Conservation (phyloP, 2,888 invertebrate species). For the Drosophila peninsularis region DNA sequence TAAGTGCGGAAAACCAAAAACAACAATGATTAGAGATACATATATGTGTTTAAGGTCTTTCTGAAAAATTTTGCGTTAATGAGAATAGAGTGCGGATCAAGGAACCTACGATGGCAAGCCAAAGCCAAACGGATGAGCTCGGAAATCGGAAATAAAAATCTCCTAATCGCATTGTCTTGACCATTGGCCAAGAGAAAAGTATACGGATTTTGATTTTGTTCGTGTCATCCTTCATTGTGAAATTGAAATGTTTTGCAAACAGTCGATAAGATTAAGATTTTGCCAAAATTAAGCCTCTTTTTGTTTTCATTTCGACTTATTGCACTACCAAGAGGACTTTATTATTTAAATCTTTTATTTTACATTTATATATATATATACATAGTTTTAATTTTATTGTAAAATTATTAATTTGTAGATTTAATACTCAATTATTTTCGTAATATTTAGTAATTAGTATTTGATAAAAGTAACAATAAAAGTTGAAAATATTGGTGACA, state of each 20-base stretch:
- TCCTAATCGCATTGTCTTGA: constrained; percentile 33
- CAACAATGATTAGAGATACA: constrained; percentile 45
- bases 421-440: too few relatives aligned
- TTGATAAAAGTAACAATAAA: too few relatives aligned
- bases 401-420: too few relatives aligned
- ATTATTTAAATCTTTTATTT: too few relatives aligned
- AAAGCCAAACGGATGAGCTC: constrained; percentile 39
- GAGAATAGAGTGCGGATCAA: constrained; percentile 22
- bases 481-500: too few relatives aligned
- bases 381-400: too few relatives aligned
- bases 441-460: too few relatives aligned
- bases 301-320: neutral
- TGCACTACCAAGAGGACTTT: neutral
- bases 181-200: constrained; percentile 10
- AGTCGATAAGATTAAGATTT: constrained; percentile 43
- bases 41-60: constrained; percentile 9
- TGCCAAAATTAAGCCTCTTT: constrained; percentile 1
- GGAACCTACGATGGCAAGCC: constrained; percentile 25
- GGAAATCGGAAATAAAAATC: constrained; percentile 12
- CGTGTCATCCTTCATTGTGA: constrained; percentile 12
- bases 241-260: constrained; percentile 23
- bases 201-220: constrained; percentile 16
- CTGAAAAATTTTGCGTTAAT: constrained; percentile 25
- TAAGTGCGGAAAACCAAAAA: constrained; percentile 42
- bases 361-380: too few relatives aligned